These are phyloP conservation scores for Metaphire vulgaris DNA, from an alignment of 1,140 invertebrate species.

Conservation along the genomic window DNA sequence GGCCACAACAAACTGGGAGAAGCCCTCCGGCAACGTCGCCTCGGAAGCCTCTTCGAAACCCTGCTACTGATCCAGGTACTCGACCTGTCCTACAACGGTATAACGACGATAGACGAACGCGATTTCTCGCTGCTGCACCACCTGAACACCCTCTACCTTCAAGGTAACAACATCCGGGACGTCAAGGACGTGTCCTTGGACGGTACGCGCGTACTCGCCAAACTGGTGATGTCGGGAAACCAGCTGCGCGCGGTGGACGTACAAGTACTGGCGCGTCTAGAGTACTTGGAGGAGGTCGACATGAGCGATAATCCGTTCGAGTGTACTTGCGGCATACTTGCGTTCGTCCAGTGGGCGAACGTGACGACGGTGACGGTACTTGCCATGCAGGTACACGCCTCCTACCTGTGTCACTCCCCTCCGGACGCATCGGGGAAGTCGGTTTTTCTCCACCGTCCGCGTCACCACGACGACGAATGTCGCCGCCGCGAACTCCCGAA, in stretches of 20 bases:
- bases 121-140: constrained; percentile 18
- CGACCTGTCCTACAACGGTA: constrained; percentile 21
- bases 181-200: constrained; percentile 2
- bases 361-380: constrained; percentile 11
- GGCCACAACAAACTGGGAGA: constrained; percentile 22
- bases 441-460: background rate
- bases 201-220: constrained; percentile 10
- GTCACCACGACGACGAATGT: background rate
- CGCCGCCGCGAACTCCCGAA: background rate
- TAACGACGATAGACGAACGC: background rate
- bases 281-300: constrained; percentile 28
- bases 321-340: constrained; percentile 25
- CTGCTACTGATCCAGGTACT: constrained; percentile 13
- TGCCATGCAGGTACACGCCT: constrained; percentile 1
- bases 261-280: constrained; percentile 11
- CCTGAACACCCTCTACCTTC: constrained; percentile 19
- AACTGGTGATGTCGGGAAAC: constrained; percentile 22
- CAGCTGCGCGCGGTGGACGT: constrained; percentile 16
- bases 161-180: constrained; percentile 21
- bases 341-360: constrained; percentile 27
- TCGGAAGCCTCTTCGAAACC: constrained; percentile 15
- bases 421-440: constrained; percentile 1
- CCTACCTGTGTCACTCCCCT: constrained; percentile 18
- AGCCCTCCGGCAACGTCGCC: constrained; percentile 3
- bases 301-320: constrained; percentile 29